Evolutionary conservation across 2,113 vertebrate genomes (phyloP).

Genomic region (Micronycteris hirsuta): DNA sequence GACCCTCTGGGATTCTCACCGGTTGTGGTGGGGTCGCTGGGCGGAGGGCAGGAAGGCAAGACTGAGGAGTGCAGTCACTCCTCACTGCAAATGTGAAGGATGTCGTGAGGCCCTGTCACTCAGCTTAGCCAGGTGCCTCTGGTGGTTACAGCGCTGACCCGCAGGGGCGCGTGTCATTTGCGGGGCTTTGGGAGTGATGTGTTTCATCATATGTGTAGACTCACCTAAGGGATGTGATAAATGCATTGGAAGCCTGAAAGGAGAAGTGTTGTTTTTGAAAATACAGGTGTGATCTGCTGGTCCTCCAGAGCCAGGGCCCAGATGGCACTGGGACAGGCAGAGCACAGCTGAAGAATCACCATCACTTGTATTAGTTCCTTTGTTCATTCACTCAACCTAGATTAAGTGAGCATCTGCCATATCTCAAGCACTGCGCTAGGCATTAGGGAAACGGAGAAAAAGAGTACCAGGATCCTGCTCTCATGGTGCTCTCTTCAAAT

Average conservation of each 20-base stretch:
- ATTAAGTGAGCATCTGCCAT: background rate
- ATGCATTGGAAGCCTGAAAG: slow-evolving; percentile 14
- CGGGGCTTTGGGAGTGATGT: background rate
- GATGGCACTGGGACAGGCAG: background rate
- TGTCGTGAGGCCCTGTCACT: background rate
- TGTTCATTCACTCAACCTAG: background rate
- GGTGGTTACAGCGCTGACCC: background rate
- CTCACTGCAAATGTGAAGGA: background rate
- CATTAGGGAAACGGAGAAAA: background rate
- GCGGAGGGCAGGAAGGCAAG: background rate
- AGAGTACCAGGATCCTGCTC: background rate
- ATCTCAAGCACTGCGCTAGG: background rate
- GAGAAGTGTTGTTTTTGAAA: slow-evolving; percentile 18
- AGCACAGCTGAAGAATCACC: background rate
- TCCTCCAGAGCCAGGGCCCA: fast-evolving
- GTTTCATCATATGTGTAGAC: slow-evolving; percentile 46
- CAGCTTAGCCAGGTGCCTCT: background rate
- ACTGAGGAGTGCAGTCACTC: background rate
- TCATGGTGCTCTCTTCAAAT: background rate
- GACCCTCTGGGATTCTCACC: background rate
- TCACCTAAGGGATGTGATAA: slow-evolving; percentile 63
- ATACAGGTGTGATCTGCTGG: background rate
- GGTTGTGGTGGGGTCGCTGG: background rate
- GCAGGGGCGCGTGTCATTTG: background rate
- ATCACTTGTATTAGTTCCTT: background rate